Evolutionary conservation across 2,113 vertebrate species (phyloP).

Genomic region (Lampris incognitus): DNA sequence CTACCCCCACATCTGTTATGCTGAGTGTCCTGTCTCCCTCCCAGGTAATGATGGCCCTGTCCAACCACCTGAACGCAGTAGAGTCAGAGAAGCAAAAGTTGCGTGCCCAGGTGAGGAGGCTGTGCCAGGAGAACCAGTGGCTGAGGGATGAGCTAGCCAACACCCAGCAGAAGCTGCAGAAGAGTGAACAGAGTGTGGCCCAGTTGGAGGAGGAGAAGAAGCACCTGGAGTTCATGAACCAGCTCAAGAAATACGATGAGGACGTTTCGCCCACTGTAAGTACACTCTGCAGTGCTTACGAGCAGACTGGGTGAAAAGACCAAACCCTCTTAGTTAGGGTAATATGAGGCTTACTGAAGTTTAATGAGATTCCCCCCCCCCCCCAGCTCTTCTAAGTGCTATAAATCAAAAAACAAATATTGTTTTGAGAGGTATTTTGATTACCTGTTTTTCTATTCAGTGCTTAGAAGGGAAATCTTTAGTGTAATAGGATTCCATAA

Average conservation of each 20-base stretch:
- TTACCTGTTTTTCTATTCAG: neutral
- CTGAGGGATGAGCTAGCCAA: constrained; percentile 95
- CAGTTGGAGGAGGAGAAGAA: constrained; percentile 99
- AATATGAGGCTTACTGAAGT: neutral
- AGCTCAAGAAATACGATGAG: constrained; percentile 97
- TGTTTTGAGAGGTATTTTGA: neutral
- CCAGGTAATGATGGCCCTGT: constrained; percentile 98
- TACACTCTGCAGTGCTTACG: neutral
- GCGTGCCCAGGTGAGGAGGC: constrained; percentile 93
- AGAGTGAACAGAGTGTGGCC: constrained; percentile 95
- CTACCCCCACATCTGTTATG: constrained; percentile 8
- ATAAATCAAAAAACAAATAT: neutral
- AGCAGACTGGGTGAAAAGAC: neutral
- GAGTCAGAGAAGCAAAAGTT: constrained; percentile 99
- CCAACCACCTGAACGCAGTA: constrained; percentile 95
- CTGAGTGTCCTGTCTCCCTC: neutral
- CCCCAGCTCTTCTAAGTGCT: too few relatives aligned
- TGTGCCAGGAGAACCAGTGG: constrained; percentile 99
- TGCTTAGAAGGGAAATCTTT: neutral
- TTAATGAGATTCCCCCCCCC: too few relatives aligned
- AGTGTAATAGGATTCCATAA: neutral
- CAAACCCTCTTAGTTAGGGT: neutral
- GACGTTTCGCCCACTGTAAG: constrained; percentile 87
- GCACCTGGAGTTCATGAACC: constrained; percentile 98
- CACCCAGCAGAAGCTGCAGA: constrained; percentile 98